phyloP scores from a whole-genome alignment of 2,888 invertebrate genomes.

The Pharmacophagus antenor region DNA sequence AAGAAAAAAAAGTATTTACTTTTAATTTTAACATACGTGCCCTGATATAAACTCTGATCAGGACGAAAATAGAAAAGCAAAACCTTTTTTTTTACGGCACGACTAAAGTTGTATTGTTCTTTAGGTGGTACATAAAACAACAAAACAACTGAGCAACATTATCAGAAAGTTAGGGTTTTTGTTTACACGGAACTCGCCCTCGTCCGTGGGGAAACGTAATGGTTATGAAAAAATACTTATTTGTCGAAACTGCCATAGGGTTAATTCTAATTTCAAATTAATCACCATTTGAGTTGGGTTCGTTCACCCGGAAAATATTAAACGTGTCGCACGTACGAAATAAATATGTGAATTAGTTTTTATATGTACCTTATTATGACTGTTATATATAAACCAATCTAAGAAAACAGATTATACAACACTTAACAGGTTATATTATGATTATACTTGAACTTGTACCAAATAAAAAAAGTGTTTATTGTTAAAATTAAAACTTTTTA shows the following conservation, averaged over 20 bases:
- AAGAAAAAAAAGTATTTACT: background rate
- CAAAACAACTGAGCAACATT: slow-evolving; percentile 49
- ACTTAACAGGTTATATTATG: no score
- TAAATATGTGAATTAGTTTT: background rate
- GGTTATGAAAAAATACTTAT: slow-evolving; percentile 37
- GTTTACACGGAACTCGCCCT: slow-evolving; percentile 48
- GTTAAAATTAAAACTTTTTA: no score
- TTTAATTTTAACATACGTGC: background rate
- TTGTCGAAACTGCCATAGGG: slow-evolving; percentile 23
- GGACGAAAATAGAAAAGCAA: slow-evolving; percentile 30
- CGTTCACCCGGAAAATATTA: slow-evolving; percentile 5
- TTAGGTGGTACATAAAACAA: slow-evolving; percentile 42
- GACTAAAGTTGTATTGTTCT: slow-evolving; percentile 28
- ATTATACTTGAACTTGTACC: no score
- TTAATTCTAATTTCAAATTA: slow-evolving; percentile 18
- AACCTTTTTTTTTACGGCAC: slow-evolving; percentile 31
- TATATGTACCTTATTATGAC: no score
- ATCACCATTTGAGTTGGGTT: slow-evolving; percentile 16
- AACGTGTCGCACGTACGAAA: slow-evolving; percentile 16
- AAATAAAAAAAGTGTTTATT: no score
- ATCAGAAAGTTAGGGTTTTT: slow-evolving; percentile 57
- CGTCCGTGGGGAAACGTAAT: slow-evolving; percentile 39
- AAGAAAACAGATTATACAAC: no score
- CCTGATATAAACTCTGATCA: slow-evolving; percentile 23
- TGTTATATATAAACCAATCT: no score